Conservation (phyloP, 1,140 invertebrate genomes). For the Lucilia sericata region DNA sequence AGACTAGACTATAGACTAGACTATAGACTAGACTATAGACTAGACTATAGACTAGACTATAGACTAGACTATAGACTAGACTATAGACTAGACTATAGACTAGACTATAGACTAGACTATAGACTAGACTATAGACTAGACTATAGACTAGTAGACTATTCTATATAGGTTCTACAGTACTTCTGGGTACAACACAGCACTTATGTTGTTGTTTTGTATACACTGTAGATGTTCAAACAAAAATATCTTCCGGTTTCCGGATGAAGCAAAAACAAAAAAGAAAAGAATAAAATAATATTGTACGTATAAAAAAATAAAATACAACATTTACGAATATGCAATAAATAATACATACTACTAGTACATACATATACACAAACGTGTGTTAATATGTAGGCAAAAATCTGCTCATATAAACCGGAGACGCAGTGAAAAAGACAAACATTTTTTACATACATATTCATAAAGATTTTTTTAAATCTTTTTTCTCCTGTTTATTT, state of each 20-base stretch:
- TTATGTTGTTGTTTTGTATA: slow-evolving; percentile 3
- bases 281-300: not conserved
- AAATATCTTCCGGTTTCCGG: slow-evolving; percentile 26
- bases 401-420: not conserved
- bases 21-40: too few species aligned
- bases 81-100: too few species aligned
- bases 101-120: too few species aligned
- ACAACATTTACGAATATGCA: slow-evolving; percentile 16
- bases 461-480: slow-evolving; percentile 6
- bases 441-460: not conserved
- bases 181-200: not conserved
- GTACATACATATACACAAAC: too few species aligned
- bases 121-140: too few species aligned
- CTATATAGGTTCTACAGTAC: too few species aligned
- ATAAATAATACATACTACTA: not conserved
- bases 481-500: not conserved
- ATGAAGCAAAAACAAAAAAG: not conserved
- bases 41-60: too few species aligned
- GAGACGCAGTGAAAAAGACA: not conserved
- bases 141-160: too few species aligned
- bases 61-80: too few species aligned
- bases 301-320: not conserved
- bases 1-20: too few species aligned
- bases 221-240: slow-evolving; percentile 23
- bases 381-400: not conserved